Evolutionary conservation across 2,113 vertebrate genomes (phyloP), one percentile per base, ranked within the genome.

Genomic region (Castor canadensis): DNA sequence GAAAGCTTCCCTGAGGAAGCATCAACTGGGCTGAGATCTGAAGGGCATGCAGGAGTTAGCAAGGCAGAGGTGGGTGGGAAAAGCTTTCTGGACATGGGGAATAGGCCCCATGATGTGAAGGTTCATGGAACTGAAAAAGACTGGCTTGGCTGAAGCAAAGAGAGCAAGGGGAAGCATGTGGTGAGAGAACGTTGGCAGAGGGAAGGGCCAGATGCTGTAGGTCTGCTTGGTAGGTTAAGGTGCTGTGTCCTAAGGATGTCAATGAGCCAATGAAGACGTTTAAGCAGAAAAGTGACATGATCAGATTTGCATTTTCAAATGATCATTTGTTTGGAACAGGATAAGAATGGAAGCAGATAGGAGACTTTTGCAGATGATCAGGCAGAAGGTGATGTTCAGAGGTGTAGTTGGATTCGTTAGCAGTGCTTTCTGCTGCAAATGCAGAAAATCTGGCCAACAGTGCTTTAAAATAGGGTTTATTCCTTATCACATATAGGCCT

Each of bases 21-120:
- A 95, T 73, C 93, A 73, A 91, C 94, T 26, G 89, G 83, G 89
- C 93, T 94, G 96, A 97, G 97, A 97, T 97, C 97, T 97, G 96
- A 97, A 96, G 96, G 96, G 87, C 52, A 73, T 92, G 96, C 93
- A 91, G 93, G 96, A 97, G 93, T 94, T 73, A 87, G 89, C 77
- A 20, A 95, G 93, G 93, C 86, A 86, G 94, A 76, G 88, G 95
- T 71, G 89, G 94, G 64, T 9, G 32, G 91, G 94, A 47, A 93
- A 72, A 49, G 93, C 95, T 93, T 71, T 95, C 88, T 73, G 89
- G 89, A 90, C 35, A 56, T 60, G 82, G 72, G 73, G 64, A 83
- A n/a, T 28, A 89, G 94, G 94, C 86, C 91, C 28, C 69, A 4
- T 96, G 93, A 91, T 94, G 97, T 58, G 93, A 92, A 49, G 88